Conservation (phyloP, 2,113 vertebrate species). For the Perognathus longimembris region DNA sequence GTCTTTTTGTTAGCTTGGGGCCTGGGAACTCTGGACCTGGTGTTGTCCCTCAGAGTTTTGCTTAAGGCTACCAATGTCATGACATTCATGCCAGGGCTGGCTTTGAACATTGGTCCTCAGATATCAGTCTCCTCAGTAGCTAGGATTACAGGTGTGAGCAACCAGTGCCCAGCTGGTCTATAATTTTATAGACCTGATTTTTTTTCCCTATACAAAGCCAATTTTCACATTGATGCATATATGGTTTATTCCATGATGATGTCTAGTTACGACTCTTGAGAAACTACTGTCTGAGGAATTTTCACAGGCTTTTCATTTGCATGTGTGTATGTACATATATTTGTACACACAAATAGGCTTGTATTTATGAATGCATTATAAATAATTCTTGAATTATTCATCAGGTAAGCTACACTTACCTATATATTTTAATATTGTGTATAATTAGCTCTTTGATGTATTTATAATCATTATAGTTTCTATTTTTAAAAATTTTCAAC, state of each 20-base stretch:
- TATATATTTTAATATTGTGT: background rate
- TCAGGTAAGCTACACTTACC: background rate
- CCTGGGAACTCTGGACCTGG: no score
- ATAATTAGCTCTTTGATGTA: background rate
- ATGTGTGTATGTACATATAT: background rate
- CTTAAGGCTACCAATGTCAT: no score
- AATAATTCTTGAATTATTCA: background rate
- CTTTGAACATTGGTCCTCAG: no score
- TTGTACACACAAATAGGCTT: background rate
- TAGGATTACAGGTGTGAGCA: no score
- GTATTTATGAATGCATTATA: background rate
- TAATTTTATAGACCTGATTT: background rate
- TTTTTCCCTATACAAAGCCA: background rate
- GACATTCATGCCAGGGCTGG: no score
- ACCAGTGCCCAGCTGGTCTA: no score
- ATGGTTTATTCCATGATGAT: background rate
- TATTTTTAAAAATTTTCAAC: constrained; percentile 7
- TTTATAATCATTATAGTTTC: background rate
- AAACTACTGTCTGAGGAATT: background rate
- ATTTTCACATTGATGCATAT: background rate
- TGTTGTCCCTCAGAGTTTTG: no score
- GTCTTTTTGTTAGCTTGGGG: no score
- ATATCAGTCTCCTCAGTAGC: no score
- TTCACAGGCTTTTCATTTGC: background rate
- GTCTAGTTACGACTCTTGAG: background rate